A percentile compares a stretch with the other conserved stretches of the same genome.
Evolutionary conservation across 2,113 vertebrate species (phyloP).

Genomic region (Notarius lentiginosus): DNA sequence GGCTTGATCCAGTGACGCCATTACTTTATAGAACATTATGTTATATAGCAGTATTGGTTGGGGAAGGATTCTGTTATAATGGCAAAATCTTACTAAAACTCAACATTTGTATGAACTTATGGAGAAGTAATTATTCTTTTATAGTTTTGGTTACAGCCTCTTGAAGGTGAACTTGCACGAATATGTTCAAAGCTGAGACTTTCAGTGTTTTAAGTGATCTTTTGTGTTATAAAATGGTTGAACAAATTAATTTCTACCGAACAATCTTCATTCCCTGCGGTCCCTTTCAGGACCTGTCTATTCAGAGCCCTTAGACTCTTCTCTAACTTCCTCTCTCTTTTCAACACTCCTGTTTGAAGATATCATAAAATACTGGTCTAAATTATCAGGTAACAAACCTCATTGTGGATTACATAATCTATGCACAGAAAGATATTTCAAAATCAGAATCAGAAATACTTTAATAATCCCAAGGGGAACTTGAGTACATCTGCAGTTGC

Average conservation of each 20-base stretch:
- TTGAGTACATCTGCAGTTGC: too few relatives aligned
- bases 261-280: neutral
- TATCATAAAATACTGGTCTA: neutral
- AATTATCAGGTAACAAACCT: neutral
- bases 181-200: neutral
- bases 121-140: neutral
- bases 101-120: neutral
- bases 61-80: neutral
- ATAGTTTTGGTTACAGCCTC: neutral
- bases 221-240: neutral
- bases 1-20: neutral
- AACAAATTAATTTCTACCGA: neutral
- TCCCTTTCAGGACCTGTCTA: neutral
- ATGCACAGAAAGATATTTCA: neutral
- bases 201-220: neutral
- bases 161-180: neutral
- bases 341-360: neutral
- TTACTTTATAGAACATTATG: neutral
- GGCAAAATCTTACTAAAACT: neutral
- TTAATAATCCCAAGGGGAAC: too few relatives aligned
- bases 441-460: neutral
- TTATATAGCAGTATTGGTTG: neutral
- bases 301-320: neutral
- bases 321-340: neutral
- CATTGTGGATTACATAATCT: too few relatives aligned